Evolutionary conservation across 2,797 vertebrate species (phyloP), one percentile per base, ranked within the genome.

Genomic region (Rhynchotus rufescens): DNA sequence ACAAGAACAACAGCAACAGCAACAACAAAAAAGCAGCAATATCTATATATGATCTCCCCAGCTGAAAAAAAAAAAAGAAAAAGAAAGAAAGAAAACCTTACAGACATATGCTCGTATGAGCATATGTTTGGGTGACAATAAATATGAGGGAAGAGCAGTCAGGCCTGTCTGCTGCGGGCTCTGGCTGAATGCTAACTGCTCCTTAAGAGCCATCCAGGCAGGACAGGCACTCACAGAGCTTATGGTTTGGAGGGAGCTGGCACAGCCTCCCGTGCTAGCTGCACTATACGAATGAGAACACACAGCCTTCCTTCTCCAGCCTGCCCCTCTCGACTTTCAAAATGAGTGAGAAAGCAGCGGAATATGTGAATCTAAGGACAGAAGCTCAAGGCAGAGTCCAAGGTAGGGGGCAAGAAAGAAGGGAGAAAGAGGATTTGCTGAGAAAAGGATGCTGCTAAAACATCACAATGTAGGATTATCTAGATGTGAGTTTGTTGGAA

Each of bases 1-100:
- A 92, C 86, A 85, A 86, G 90, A 91, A 64, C 66, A 94, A 57
- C 64, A 85, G 45, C 83, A 94, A 68, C 19, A 56, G 22, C 47
- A 49, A 49, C 10, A 49, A 23, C 92, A 92, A 49, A 78, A 36
- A 76, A 86, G 76, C 51, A 93, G 86, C 79, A 87, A 68, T 72
- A 93, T 77, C 89, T 86, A 74, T 47, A 77, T 47, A 62, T 30
- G 84, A 94, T 49, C 93, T 20, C 73, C 71, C 49, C 73, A 67
- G n/a, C 68, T 80, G 36, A 10, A 36, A 36, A 36, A 36, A 36
- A 36, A 36, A 36, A 36, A 36, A 36, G 3, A 22, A 45, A 56
- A 23, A 52, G 54, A 51, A 54, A 45, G 3, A 13, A 74, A 64
- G 62, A 7, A 72, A 87, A 90, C 62, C 44, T 83, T 93, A 73